Conservation (phyloP, 2,888 invertebrate species). For the Lithodes maja region DNA sequence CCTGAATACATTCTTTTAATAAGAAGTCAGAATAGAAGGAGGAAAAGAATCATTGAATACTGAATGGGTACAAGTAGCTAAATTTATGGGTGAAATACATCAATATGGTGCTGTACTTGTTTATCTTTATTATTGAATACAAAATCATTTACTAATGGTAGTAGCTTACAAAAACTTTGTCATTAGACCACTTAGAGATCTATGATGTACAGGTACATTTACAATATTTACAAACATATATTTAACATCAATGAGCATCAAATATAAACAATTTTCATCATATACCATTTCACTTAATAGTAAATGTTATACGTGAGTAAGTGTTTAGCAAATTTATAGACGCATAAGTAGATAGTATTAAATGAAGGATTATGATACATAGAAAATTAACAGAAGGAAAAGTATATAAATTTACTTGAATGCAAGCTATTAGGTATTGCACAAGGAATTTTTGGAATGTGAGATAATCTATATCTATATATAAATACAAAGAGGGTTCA, state of each 20-base stretch:
- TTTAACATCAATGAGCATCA: constrained; percentile 51
- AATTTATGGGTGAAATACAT: neutral
- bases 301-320: neutral
- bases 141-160: constrained; percentile 31
- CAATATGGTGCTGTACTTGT: neutral
- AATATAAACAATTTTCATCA: constrained; percentile 35
- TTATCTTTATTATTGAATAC: constrained; percentile 18
- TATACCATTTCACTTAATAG: constrained; percentile 18
- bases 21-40: no score
- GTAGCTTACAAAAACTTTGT: constrained; percentile 46
- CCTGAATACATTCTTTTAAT: no score
- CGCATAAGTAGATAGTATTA: neutral
- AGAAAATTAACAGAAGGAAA: neutral
- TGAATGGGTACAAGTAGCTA: no score
- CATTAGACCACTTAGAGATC: constrained; percentile 42
- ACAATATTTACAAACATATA: constrained; percentile 54
- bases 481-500: no score
- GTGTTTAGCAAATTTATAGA: neutral
- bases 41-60: no score
- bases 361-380: neutral
- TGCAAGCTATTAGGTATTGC: constrained; percentile 40
- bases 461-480: neutral
- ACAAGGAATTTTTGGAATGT: constrained; percentile 54
- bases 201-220: constrained; percentile 55
- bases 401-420: neutral